Percentiles rank a stretch among this genome's conserved stretches.
These are phyloP conservation scores for Acanthoscelides obtectus DNA, from an alignment of 2,888 invertebrate genomes.

Conservation along the genomic window DNA sequence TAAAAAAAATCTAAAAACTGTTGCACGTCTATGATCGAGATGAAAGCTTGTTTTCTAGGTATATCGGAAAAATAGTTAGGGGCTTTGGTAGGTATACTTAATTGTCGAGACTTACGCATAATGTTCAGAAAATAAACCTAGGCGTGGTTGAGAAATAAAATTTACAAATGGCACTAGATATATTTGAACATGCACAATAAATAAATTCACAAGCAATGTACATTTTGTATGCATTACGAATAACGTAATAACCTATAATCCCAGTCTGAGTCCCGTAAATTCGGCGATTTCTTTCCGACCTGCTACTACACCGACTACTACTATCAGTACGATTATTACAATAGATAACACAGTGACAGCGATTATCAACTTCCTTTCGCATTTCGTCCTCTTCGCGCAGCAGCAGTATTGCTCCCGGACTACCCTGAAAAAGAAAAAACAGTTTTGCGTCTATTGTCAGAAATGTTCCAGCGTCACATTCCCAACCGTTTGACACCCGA, in stretches of 20 bases:
- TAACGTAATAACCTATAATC: background rate
- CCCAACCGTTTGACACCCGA: too few relatives aligned
- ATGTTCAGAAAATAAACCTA: too few relatives aligned
- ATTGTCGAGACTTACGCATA: too few relatives aligned
- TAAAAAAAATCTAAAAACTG: too few relatives aligned
- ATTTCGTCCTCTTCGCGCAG: conserved; percentile 40
- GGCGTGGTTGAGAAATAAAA: background rate
- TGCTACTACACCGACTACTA: conserved; percentile 30
- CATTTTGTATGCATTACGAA: background rate
- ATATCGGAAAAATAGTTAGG: too few relatives aligned
- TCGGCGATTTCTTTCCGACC: background rate
- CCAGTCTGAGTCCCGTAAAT: background rate
- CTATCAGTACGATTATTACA: conserved; percentile 40
- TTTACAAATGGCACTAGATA: background rate
- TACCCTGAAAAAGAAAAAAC: conserved; percentile 36
- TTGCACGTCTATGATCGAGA: too few relatives aligned
- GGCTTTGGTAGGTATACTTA: too few relatives aligned
- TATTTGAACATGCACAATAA: background rate
- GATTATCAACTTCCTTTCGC: conserved; percentile 39
- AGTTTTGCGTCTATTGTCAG: background rate
- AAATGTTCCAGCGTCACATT: background rate
- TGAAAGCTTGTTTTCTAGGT: too few relatives aligned
- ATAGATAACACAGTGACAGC: conserved; percentile 41
- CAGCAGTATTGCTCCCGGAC: conserved; percentile 47
- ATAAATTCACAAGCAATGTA: background rate